phyloP scores from a whole-genome alignment of 37 sponge, comb jelly and placozoan species.

The Petrosia ficiformis region DNA sequence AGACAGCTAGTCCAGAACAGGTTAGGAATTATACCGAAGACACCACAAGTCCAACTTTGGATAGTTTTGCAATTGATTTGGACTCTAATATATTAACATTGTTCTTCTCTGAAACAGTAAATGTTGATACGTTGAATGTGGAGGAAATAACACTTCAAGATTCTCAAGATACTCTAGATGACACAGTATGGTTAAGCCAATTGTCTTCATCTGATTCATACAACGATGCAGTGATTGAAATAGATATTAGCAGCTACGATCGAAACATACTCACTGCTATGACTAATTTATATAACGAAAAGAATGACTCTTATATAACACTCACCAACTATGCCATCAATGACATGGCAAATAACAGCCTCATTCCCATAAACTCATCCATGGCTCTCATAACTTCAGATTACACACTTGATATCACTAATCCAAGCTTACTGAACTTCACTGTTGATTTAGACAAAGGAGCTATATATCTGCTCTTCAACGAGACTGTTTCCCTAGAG shows the following conservation, averaged over 20 bases:
- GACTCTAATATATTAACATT: slow-evolving; percentile 56
- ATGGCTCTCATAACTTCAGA: slow-evolving; percentile 33
- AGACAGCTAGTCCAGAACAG: slow-evolving; percentile 10
- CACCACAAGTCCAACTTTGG: slow-evolving; percentile 60
- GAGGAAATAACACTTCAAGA: slow-evolving; percentile 74
- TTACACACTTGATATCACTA: slow-evolving; percentile 64
- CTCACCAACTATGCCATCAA: slow-evolving; percentile 40
- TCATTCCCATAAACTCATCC: slow-evolving; percentile 48
- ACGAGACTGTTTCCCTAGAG: slow-evolving; percentile 69
- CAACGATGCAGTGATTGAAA: slow-evolving; percentile 36
- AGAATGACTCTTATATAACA: slow-evolving; percentile 69
- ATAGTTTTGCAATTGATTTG: slow-evolving; percentile 75
- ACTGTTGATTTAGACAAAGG: slow-evolving; percentile 81
- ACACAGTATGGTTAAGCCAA: slow-evolving; percentile 14
- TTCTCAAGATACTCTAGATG: slow-evolving; percentile 23
- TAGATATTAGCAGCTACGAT: slow-evolving; percentile 60
- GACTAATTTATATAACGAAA: slow-evolving; percentile 65
- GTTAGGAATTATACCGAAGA: slow-evolving; percentile 64
- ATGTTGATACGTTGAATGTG: slow-evolving; percentile 53
- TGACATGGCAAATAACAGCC: slow-evolving; percentile 82
- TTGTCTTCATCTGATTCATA: slow-evolving; percentile 14
- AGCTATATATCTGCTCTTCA: slow-evolving; percentile 64
- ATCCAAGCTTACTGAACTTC: slow-evolving; percentile 69
- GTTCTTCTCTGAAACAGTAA: slow-evolving; percentile 89
- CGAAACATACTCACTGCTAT: slow-evolving; percentile 60